phyloP scores from a whole-genome alignment of 2,113 vertebrate genomes.

The Myotis yumanensis region DNA sequence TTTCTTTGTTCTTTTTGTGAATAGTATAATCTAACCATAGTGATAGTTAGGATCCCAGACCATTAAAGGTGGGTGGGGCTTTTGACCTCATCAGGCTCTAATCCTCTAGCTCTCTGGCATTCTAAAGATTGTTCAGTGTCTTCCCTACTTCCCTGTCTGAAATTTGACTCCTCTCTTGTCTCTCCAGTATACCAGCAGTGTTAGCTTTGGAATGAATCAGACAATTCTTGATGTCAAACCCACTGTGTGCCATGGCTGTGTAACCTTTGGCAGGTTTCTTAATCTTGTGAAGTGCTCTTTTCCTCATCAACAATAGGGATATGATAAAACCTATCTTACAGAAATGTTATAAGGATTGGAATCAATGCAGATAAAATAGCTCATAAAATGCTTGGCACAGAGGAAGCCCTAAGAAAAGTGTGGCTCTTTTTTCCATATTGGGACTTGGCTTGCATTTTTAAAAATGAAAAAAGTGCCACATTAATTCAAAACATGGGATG shows the following conservation, averaged over 20 bases:
- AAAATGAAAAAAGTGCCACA: neutral
- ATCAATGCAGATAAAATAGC: neutral
- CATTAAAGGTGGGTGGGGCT: neutral
- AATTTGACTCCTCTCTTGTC: neutral
- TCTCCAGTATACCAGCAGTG: neutral
- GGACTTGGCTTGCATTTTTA: conserved; percentile 13
- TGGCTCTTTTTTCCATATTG: conserved; percentile 11
- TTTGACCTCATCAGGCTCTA: neutral
- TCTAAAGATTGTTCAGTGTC: neutral
- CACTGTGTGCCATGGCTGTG: neutral
- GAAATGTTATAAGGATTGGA: conserved; percentile 14
- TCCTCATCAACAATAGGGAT: neutral
- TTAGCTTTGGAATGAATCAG: conserved; percentile 22
- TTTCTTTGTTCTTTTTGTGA: conserved; percentile 9
- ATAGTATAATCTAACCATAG: neutral
- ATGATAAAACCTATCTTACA: neutral
- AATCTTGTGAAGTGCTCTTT: conserved; percentile 1
- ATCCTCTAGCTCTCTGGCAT: neutral
- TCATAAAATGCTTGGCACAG: neutral
- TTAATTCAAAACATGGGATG: neutral
- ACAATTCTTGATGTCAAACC: neutral
- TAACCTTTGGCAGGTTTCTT: neutral
- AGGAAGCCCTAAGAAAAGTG: neutral
- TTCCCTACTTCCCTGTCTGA: neutral
- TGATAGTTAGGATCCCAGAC: neutral